A percentile compares a stretch with the other conserved stretches of the same genome.
These are phyloP conservation scores for Drosophila biarmipes DNA, from an alignment of 1,140 invertebrate species.

Conservation along the genomic window DNA sequence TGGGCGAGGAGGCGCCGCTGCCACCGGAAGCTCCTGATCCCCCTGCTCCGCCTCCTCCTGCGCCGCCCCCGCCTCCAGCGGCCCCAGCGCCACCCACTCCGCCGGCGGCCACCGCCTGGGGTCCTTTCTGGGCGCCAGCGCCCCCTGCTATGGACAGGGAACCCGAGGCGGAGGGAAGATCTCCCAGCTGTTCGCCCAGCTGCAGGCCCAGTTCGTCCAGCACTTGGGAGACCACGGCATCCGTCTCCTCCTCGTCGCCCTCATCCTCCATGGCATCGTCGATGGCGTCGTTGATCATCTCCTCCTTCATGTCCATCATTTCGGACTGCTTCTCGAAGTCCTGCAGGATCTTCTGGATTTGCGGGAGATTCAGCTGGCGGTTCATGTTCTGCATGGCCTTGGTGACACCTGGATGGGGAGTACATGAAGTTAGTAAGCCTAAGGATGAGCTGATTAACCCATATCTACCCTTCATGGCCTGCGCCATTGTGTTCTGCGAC, in stretches of 20 bases:
- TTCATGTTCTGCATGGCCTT: conserved; percentile 99
- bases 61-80: conserved; percentile 85
- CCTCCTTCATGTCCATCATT: conserved; percentile 99
- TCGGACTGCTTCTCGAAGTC: conserved; percentile 99
- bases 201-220: conserved; percentile 98
- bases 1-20: conserved; percentile 86
- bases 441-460: conserved; percentile 14
- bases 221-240: conserved; percentile 96
- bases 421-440: background rate
- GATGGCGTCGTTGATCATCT: conserved; percentile 99
- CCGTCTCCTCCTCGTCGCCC: conserved; percentile 98
- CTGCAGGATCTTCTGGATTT: conserved; percentile 99
- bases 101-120: conserved; percentile 85
- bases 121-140: conserved; percentile 80
- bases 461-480: conserved; percentile 95
- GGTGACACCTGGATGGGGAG: conserved; percentile 89
- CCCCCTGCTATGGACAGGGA: conserved; percentile 78
- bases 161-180: conserved; percentile 88
- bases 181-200: conserved; percentile 94
- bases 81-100: conserved; percentile 85
- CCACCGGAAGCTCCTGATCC: conserved; percentile 85
- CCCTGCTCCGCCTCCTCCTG: conserved; percentile 85
- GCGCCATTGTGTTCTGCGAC: conserved; percentile 99
- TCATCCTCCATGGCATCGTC: conserved; percentile 99
- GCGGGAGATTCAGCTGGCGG: conserved; percentile 97